Evolutionary conservation across 2,113 vertebrate genomes (phyloP).

Genomic region (Rhea americana): DNA sequence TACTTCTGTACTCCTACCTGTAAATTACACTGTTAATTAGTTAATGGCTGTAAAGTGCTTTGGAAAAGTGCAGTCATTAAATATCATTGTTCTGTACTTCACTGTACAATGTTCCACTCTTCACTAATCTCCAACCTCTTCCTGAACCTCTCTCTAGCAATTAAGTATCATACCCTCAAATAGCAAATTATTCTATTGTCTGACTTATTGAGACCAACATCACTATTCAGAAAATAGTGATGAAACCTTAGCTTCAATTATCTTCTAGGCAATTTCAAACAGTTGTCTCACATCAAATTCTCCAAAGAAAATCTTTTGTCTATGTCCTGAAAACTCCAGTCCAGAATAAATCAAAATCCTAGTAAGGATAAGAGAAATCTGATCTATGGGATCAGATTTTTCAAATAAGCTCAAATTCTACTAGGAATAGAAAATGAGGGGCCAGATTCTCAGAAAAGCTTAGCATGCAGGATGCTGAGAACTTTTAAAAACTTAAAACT

Average conservation of each 20-base stretch:
- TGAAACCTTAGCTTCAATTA: constrained; percentile 9
- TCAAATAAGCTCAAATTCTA: neutral
- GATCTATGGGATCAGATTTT: neutral
- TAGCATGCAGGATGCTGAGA: neutral
- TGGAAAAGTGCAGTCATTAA: constrained; percentile 59
- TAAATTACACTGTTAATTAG: constrained; percentile 67
- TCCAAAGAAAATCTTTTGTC: neutral
- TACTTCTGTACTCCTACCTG: constrained; percentile 42
- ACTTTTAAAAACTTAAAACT: neutral
- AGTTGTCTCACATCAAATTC: neutral
- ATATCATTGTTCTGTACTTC: constrained; percentile 31
- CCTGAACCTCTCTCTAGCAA: neutral
- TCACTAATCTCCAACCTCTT: constrained; percentile 43
- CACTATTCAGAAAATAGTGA: neutral
- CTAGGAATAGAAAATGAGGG: neutral
- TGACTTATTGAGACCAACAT: constrained; percentile 16
- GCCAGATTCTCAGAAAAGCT: neutral
- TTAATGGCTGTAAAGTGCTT: constrained; percentile 60
- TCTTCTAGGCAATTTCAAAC: neutral
- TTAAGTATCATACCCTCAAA: constrained; percentile 45
- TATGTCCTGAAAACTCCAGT: neutral
- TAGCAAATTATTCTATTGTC: constrained; percentile 51
- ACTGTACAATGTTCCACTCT: constrained; percentile 9
- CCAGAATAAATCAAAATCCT: neutral
- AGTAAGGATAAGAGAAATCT: neutral